Evolutionary conservation across 2,888 invertebrate genomes (phyloP).

Genomic region (Octodonta nipae): DNA sequence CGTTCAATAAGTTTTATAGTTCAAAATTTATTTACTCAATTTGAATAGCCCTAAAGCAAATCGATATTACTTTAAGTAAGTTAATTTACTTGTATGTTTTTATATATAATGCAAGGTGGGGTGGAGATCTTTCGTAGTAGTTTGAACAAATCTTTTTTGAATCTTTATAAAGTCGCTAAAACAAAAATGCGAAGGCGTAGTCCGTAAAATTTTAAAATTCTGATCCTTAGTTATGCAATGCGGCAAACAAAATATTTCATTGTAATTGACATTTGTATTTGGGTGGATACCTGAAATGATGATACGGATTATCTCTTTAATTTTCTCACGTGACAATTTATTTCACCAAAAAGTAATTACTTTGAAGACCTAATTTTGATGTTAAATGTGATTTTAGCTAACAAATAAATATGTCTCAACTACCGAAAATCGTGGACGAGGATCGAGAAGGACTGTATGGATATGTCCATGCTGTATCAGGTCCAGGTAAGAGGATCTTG

Average conservation of each 20-base stretch:
- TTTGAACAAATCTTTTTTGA: not conserved
- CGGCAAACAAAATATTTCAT: constrained; percentile 13
- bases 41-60: too few species aligned
- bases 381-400: not conserved
- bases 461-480: constrained; percentile 93
- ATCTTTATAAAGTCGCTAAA: constrained; percentile 5
- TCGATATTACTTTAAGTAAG: too few species aligned
- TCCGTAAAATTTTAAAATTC: constrained; percentile 13
- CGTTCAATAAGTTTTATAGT: too few species aligned
- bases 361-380: not conserved
- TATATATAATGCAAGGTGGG: too few species aligned
- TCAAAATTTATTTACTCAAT: too few species aligned
- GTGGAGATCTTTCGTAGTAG: not conserved
- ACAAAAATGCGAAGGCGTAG: constrained; percentile 28
- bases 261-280: constrained; percentile 4
- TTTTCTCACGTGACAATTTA: constrained; percentile 25
- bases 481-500: constrained; percentile 64
- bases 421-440: constrained; percentile 66
- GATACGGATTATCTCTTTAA: constrained; percentile 16
- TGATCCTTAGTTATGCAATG: constrained; percentile 14
- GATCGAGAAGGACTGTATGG: constrained; percentile 83
- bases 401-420: constrained; percentile 47
- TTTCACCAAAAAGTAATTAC: constrained; percentile 4
- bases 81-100: too few species aligned
- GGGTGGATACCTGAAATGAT: constrained; percentile 16